A percentile compares a stretch with the other conserved stretches of the same genome.
These are phyloP conservation scores for Numida meleagris DNA, from an alignment of 2,113 vertebrate genomes.

Conservation along the genomic window DNA sequence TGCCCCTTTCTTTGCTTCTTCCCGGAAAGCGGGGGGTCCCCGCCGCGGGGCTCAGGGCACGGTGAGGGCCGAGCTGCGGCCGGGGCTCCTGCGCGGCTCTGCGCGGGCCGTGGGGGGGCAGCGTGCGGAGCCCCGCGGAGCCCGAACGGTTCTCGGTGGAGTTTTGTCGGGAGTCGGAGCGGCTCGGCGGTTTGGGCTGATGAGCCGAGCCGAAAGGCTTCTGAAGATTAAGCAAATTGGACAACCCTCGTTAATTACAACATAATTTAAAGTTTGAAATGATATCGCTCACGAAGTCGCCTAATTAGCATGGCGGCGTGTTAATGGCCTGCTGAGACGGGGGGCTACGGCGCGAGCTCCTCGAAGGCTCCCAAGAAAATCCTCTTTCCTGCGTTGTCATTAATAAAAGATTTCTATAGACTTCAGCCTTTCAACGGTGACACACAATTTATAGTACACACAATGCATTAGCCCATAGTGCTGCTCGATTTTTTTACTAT, in stretches of 20 bases:
- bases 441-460: constrained; percentile 85
- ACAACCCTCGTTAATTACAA: constrained; percentile 92
- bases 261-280: constrained; percentile 93
- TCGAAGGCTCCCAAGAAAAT: constrained; percentile 79
- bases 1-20: too few relatives aligned
- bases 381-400: constrained; percentile 78
- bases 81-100: not conserved
- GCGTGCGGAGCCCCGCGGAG: too few relatives aligned
- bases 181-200: constrained; percentile 81
- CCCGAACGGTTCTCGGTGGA: not conserved
- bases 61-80: too few relatives aligned
- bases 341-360: constrained; percentile 80
- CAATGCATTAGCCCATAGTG: constrained; percentile 81
- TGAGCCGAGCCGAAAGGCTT: constrained; percentile 82
- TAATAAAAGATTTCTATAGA: constrained; percentile 89
- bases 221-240: constrained; percentile 89
- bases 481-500: constrained; percentile 81
- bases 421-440: constrained; percentile 80
- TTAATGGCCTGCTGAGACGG: constrained; percentile 86
- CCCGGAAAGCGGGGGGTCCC: too few relatives aligned
- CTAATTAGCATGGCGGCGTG: constrained; percentile 91
- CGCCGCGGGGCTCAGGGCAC: too few relatives aligned
- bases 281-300: constrained; percentile 86
- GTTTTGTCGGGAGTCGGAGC: constrained; percentile 59
- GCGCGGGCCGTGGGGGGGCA: not conserved